Percentiles rank a stretch among this genome's conserved stretches.
Evolutionary conservation across 2,797 vertebrate genomes (phyloP).

Genomic region (Sebastes ruberrimus): DNA sequence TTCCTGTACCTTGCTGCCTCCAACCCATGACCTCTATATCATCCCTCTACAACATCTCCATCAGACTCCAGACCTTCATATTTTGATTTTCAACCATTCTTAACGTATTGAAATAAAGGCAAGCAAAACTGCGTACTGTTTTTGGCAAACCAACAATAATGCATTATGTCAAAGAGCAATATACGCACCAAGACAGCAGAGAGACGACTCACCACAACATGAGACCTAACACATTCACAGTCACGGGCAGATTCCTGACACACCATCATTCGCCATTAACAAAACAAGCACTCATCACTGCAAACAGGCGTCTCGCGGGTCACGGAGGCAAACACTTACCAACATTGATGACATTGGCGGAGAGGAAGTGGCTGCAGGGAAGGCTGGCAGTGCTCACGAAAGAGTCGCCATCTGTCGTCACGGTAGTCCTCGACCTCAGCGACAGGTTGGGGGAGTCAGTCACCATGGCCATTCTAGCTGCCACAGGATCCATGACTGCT

Average conservation of each 20-base stretch:
- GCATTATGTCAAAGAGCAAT: neutral
- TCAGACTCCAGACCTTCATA: neutral
- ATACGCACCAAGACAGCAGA: neutral
- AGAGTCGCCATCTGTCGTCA: constrained; percentile 62
- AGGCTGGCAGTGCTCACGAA: constrained; percentile 56
- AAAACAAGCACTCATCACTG: neutral
- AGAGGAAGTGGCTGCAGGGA: constrained; percentile 73
- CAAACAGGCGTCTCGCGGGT: neutral
- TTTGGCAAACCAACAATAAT: neutral
- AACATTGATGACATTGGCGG: constrained; percentile 60
- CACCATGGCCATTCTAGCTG: constrained; percentile 55
- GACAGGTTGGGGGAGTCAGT: constrained; percentile 67
- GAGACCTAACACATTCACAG: neutral
- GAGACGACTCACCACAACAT: neutral
- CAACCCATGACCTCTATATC: neutral
- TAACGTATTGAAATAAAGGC: neutral
- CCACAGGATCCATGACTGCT: constrained; percentile 52
- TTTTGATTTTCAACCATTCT: neutral
- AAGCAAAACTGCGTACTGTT: neutral
- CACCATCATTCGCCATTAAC: neutral
- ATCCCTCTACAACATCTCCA: neutral
- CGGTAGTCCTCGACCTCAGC: constrained; percentile 55
- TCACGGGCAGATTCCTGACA: neutral
- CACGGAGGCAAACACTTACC: constrained; percentile 62
- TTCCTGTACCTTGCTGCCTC: neutral